Evolutionary conservation across 2,888 invertebrate genomes (phyloP), one percentile per base, ranked within the genome.

Genomic region (Acleris cristana): DNA sequence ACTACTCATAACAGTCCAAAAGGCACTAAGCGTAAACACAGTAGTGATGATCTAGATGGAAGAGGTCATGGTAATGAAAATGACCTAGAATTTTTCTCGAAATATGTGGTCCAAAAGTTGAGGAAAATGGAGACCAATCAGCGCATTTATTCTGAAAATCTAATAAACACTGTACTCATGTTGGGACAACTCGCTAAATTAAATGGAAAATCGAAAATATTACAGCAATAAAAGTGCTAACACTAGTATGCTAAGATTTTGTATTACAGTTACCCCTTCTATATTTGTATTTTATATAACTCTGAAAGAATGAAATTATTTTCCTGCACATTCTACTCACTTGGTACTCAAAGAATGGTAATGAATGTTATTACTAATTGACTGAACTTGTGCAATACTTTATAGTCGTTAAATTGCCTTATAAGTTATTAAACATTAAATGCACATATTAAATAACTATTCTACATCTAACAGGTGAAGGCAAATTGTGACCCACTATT

Each of bases 141-240:
- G 70, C 87, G 92, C 63, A 92, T 92, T 72, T 92, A 92, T 76
- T 90, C 92, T 16, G 92, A 92, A 75, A 92, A 92, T 74, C 80
- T 92, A 76, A 92, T 92, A n/a, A 92, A 92, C 69, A 92, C 92
- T 64, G 91, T 90, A 3, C 83, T 92, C 4, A 92, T 92, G 92
- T 73, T 92, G 23, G 92, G 92, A 49, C 92, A 92, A 76, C 82
- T 92, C 16, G 86, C 86, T 10, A 85, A 87, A 79, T 76, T 92
- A 34, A 89, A 87, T 77, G 90, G 86, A 12, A 92, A 92, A 84
- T 89, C 89, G 40, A 92, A 90, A 80, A 85, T 92, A 59, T 56
- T 65, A 60, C 62, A 59, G 26, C 65, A 67, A 64, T 55, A 30
- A 62, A 26, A n/a, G 44, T 23, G 19, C 21, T 56, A 56, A 56